Conservation (phyloP, 2,113 vertebrate species). For the Myotis brandtii region DNA sequence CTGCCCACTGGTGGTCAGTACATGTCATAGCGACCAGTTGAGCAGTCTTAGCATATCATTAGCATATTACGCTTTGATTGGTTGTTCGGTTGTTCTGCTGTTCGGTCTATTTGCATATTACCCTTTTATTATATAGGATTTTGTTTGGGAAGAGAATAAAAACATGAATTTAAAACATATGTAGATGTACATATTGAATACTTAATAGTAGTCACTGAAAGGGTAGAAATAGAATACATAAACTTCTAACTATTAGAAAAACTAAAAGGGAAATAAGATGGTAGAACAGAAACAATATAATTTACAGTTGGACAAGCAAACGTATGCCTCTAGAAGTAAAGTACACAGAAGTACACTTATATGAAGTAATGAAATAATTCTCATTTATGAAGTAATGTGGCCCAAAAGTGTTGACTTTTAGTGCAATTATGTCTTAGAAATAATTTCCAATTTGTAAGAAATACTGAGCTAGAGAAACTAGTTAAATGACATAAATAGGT, state of each 20-base stretch:
- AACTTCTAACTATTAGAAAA: background rate
- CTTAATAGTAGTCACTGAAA: background rate
- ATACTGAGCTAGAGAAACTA: background rate
- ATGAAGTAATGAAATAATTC: background rate
- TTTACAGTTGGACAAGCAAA: background rate
- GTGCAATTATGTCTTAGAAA: background rate
- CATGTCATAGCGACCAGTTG: too few species aligned
- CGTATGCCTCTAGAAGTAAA: background rate
- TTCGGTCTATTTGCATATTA: too few species aligned
- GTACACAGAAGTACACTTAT: background rate
- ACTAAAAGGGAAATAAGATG: background rate
- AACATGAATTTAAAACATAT: background rate
- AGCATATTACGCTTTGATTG: too few species aligned
- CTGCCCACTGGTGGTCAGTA: too few species aligned
- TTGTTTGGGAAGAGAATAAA: background rate
- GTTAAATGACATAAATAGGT: background rate
- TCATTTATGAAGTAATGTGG: background rate
- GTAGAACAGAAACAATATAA: background rate
- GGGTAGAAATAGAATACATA: background rate
- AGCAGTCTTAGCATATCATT: too few species aligned
- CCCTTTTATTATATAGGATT: background rate
- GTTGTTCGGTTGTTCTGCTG: too few species aligned
- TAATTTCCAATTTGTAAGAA: conserved; percentile 3
- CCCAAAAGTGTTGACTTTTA: background rate
- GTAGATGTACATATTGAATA: background rate